A percentile compares a stretch with the other conserved stretches of the same genome.
phyloP scores from a whole-genome alignment of 2,113 vertebrate genomes.

The Callipepla squamata region DNA sequence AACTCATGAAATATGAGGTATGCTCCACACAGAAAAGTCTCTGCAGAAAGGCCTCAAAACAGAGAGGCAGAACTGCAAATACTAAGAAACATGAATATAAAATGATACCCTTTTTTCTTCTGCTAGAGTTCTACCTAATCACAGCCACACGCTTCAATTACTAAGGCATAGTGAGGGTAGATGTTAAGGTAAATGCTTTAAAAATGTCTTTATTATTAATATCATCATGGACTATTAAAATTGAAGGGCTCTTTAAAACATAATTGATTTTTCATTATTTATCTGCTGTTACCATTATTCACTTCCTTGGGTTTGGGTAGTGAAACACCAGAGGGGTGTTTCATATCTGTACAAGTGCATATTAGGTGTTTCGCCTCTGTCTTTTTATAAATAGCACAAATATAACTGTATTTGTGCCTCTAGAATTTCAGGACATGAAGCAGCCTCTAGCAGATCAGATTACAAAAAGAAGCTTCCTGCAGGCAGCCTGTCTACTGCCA shows the following conservation, averaged over 20 bases:
- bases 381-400: background rate
- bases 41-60: background rate
- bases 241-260: background rate
- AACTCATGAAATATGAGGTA: background rate
- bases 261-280: slow-evolving; percentile 39
- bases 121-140: background rate
- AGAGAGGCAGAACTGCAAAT: background rate
- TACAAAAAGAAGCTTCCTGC: background rate
- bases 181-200: slow-evolving; percentile 21
- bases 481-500: background rate
- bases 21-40: background rate
- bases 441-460: background rate
- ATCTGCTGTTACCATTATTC: background rate
- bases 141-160: background rate
- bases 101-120: background rate
- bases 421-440: background rate
- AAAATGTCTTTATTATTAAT: slow-evolving; percentile 10
- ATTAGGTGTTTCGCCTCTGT: background rate
- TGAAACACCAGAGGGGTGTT: background rate
- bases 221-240: background rate
- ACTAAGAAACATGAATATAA: background rate
- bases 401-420: background rate
- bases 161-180: background rate
- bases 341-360: background rate
- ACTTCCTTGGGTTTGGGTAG: background rate